Percentiles rank a stretch among this genome's conserved stretches.
Conservation (phyloP, 2,797 vertebrate genomes). For the Hemitrygon akajei region DNA sequence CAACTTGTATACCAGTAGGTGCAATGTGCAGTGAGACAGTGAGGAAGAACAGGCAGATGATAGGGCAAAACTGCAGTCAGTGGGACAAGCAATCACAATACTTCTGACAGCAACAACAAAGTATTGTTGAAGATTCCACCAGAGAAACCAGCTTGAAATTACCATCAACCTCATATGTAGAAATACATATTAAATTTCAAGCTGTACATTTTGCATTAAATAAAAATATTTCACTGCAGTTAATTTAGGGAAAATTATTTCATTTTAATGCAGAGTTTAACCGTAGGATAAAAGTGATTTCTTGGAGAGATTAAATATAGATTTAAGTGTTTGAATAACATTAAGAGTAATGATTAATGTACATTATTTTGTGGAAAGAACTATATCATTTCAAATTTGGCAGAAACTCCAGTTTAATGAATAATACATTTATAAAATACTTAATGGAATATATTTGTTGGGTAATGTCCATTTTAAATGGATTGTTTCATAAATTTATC, state of each 20-base stretch:
- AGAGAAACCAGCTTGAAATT: background rate
- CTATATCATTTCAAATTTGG: background rate
- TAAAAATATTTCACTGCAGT: background rate
- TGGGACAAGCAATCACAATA: background rate
- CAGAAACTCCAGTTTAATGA: background rate
- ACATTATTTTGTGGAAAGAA: background rate
- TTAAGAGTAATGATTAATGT: background rate
- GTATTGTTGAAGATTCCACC: background rate
- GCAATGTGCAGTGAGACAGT: no score
- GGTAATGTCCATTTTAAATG: background rate
- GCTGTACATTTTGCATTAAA: background rate
- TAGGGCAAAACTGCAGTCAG: no score
- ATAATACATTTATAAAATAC: no score
- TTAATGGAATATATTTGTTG: background rate
- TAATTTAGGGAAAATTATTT: background rate
- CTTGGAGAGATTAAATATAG: background rate
- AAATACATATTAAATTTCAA: background rate
- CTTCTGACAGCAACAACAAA: background rate
- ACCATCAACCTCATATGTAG: background rate
- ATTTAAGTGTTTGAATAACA: background rate
- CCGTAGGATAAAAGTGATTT: background rate
- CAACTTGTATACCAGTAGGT: no score
- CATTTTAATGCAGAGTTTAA: background rate
- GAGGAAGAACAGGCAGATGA: no score
- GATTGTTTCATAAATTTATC: background rate